Base-by-base conservation (phyloP, 2,888 invertebrate species). In the Eupithecia subumbrata region DNA sequence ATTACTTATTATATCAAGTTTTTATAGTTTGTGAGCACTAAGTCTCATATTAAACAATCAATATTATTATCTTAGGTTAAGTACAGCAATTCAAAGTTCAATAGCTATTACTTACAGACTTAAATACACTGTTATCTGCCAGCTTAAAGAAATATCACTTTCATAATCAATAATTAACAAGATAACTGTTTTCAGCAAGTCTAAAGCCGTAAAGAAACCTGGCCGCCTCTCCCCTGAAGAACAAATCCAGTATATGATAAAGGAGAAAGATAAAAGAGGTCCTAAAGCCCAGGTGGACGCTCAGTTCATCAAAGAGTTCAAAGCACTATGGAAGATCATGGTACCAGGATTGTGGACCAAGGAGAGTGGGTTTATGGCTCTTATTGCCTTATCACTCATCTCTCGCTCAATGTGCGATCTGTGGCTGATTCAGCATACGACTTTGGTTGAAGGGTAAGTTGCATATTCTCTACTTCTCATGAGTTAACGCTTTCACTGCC, bases 351-450 rank as follows among this genome's bases (percentile, higher is more conserved):
- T 97, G 84, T 96, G 97, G 90, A 96, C 97, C 16, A 93, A 96
- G 75, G 99, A 99, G 92, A 95, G 96, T 80, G 97, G 96, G 8
- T 96, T 97, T 79, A 94, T 98, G 86, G 79, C 96, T 16, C 89
- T 98, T 37, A 96, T 98, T 11, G 99, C 99, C 0, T 88, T 95
- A 7, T 96, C 98, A 7, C 95, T 99, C 64, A 96, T 99, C 34
- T 97, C 98, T 3, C 96, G 99, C 82, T 99, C 99, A 0, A 96
- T 98, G 82, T 99, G 99, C 87, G 99, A 99, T 92, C 96, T 99
- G 72, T 99, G 99, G 99, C 97, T 99, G 95, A 99, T 99, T 83
- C 97, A 98, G 86, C 98, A 98, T 89, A 98, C 98, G 16, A 99
- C 99, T 2, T 96, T 97, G 74, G 97, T 99, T 83, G 99, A 99